These are phyloP conservation scores for Sphaerophoria taeniata DNA, from an alignment of 2,888 invertebrate species.

Conservation along the genomic window DNA sequence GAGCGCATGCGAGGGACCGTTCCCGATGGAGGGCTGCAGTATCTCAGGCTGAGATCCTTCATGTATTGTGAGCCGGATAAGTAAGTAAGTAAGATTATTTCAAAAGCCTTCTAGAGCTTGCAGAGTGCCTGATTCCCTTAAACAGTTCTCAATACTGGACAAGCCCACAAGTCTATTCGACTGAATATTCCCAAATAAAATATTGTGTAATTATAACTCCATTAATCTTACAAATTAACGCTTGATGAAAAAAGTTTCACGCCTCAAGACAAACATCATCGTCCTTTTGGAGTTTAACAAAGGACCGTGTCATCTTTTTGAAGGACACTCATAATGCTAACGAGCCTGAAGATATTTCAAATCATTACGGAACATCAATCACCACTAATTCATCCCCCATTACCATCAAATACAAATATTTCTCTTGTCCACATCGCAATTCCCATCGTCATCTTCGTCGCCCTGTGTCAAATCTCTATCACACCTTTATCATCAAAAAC, in stretches of 20 bases:
- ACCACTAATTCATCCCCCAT: not conserved
- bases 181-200: too few relatives aligned
- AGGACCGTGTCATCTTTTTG: not conserved
- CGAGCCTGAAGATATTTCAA: not conserved
- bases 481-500: slow-evolving; percentile 35
- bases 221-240: slow-evolving; percentile 5
- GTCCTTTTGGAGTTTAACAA: slow-evolving; percentile 17
- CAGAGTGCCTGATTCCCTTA: too few relatives aligned
- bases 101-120: too few relatives aligned
- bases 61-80: too few relatives aligned
- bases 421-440: slow-evolving; percentile 3
- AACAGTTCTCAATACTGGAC: too few relatives aligned
- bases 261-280: not conserved
- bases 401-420: not conserved
- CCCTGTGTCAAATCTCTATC: slow-evolving; percentile 33
- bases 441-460: not conserved
- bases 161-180: too few relatives aligned
- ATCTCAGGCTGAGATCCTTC: too few relatives aligned
- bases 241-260: not conserved
- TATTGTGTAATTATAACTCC: too few relatives aligned
- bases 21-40: too few relatives aligned
- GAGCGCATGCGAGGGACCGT: too few relatives aligned
- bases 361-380: slow-evolving; percentile 26
- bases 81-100: too few relatives aligned
- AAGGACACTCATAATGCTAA: slow-evolving; percentile 9